These are phyloP conservation scores for Regulus satrapa DNA, from an alignment of 2,113 vertebrate species.

Conservation along the genomic window DNA sequence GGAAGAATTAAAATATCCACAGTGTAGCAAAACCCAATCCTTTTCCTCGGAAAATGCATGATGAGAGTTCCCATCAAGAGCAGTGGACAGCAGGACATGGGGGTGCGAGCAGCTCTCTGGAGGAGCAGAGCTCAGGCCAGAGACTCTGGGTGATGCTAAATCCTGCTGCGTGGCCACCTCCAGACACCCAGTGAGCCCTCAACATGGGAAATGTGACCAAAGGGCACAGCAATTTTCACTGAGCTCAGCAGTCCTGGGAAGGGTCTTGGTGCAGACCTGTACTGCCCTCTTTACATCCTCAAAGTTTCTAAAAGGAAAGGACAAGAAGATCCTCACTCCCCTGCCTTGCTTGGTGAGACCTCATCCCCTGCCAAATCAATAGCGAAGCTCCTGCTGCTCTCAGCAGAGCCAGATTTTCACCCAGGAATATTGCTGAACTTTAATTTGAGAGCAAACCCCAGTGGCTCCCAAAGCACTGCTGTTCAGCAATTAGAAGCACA, in stretches of 20 bases:
- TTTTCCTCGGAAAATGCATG: neutral
- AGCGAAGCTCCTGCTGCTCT: neutral
- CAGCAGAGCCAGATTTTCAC: neutral
- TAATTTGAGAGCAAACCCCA: neutral
- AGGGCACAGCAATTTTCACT: neutral
- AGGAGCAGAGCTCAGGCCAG: fast-evolving
- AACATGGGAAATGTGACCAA: fast-evolving
- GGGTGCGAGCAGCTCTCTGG: neutral
- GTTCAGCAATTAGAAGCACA: neutral
- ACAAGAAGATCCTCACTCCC: neutral
- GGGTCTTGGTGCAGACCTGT: neutral
- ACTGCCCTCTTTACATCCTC: neutral
- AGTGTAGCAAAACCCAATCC: neutral
- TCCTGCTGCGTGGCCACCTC: neutral
- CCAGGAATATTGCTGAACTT: neutral
- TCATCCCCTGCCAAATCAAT: neutral
- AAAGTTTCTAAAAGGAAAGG: neutral
- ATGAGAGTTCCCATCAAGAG: fast-evolving
- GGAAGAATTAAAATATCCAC: neutral
- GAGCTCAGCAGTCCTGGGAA: neutral
- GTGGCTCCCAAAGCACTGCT: neutral
- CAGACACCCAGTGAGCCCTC: neutral
- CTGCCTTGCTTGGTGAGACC: neutral
- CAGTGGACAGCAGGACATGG: fast-evolving
- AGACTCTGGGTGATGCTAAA: neutral